Evolutionary conservation across 2,113 vertebrate species (phyloP).

Genomic region (Leptobrachium leishanense): DNA sequence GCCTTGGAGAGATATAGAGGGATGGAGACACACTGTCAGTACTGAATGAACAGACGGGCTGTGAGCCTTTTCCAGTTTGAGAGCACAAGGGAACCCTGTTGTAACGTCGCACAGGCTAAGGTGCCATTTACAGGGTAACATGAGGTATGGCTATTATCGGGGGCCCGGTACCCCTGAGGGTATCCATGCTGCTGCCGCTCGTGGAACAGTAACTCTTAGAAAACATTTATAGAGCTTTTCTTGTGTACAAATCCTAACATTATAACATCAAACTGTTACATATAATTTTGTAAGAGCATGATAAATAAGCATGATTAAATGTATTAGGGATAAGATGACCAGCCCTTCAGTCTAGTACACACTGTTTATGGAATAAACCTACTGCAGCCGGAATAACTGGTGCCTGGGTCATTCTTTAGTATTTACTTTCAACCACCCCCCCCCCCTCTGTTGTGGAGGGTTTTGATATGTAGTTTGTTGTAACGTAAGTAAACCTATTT

Average conservation of each 20-base stretch:
- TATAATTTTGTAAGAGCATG: neutral
- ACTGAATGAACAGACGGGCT: neutral
- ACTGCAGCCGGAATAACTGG: too few relatives aligned
- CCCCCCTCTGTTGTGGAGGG: too few relatives aligned
- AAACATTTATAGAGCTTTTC: neutral
- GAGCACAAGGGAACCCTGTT: neutral
- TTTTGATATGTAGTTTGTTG: too few relatives aligned
- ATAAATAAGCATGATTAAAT: neutral
- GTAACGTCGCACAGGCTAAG: neutral
- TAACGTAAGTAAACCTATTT: too few relatives aligned
- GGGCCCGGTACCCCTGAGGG: neutral
- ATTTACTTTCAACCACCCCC: too few relatives aligned
- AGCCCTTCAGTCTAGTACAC: neutral
- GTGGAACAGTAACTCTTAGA: neutral
- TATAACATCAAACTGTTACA: slow-evolving; percentile 1
- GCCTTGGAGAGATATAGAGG: neutral
- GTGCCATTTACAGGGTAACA: neutral
- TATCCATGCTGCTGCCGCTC: neutral
- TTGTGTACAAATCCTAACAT: neutral
- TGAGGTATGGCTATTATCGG: neutral
- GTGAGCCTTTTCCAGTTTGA: neutral
- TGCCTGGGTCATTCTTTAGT: too few relatives aligned
- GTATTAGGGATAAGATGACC: neutral
- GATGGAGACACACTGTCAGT: neutral
- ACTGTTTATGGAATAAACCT: too few relatives aligned